Evolutionary conservation across 2,797 vertebrate genomes (phyloP).

Genomic region (Aphelocoma californica): DNA sequence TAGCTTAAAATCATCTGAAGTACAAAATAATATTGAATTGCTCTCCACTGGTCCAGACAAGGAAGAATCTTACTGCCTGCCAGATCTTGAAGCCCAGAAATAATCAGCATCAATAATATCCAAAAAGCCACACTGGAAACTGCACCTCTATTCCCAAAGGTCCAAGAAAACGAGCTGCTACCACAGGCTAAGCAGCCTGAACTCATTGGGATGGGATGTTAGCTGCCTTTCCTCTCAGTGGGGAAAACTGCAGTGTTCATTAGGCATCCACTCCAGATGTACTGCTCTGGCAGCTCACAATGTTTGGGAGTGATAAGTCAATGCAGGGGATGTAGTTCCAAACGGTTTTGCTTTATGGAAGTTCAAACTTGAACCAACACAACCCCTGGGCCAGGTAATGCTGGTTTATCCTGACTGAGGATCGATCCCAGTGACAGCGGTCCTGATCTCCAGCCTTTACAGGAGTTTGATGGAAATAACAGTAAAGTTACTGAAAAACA

Average conservation of each 20-base stretch:
- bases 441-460: neutral
- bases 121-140: neutral
- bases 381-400: neutral
- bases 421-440: accelerated
- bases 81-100: neutral
- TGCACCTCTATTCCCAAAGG: neutral
- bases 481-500: neutral
- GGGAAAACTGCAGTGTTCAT: neutral
- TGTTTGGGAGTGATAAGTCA: neutral
- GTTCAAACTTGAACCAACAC: neutral
- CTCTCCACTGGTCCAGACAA: neutral
- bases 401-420: neutral
- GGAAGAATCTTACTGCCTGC: neutral
- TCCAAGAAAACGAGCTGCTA: neutral
- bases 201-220: neutral
- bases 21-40: slow-evolving; percentile 15
- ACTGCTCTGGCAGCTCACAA: neutral
- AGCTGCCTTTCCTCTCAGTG: neutral
- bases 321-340: neutral
- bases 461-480: neutral
- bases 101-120: neutral
- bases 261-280: neutral
- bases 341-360: neutral
- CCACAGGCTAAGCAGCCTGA: neutral
- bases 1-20: slow-evolving; percentile 32